phyloP scores from a whole-genome alignment of 2,888 invertebrate genomes.

The Drosophila merina region DNA sequence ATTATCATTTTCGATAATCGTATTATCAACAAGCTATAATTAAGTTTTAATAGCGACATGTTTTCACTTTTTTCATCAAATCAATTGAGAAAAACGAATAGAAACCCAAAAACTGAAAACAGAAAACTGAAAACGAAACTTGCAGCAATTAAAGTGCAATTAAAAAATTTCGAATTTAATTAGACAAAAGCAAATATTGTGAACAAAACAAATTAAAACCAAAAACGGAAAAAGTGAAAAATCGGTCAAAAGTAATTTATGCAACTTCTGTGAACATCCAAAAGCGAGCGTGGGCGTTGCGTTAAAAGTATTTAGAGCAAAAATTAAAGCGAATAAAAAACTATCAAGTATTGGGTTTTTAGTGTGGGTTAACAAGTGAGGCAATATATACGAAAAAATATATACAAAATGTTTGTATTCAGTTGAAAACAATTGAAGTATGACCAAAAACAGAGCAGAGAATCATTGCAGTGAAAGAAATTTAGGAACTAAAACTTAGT shows the following conservation, averaged over 20 bases:
- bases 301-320: constrained; percentile 66
- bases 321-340: constrained; percentile 66
- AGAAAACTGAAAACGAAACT: constrained; percentile 51
- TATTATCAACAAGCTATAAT: constrained; percentile 61
- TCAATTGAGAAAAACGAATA: constrained; percentile 25
- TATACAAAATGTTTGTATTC: constrained; percentile 17
- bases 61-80: constrained; percentile 64
- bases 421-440: constrained; percentile 68
- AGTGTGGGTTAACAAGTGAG: constrained; percentile 47
- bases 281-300: constrained; percentile 54
- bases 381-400: constrained; percentile 45
- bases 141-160: constrained; percentile 67
- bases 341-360: constrained; percentile 4
- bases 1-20: constrained; percentile 46
- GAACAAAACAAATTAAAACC: constrained; percentile 40
- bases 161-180: constrained; percentile 57
- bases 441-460: constrained; percentile 60
- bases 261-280: constrained; percentile 62
- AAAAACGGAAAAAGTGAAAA: constrained; percentile 39
- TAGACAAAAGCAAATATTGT: constrained; percentile 20
- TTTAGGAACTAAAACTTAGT: background rate
- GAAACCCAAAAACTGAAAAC: constrained; percentile 42
- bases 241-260: constrained; percentile 63
- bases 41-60: constrained; percentile 52
- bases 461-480: constrained; percentile 19